Evolutionary conservation across 1,140 invertebrate species (phyloP).

Genomic region (Steinernema khuongi): DNA sequence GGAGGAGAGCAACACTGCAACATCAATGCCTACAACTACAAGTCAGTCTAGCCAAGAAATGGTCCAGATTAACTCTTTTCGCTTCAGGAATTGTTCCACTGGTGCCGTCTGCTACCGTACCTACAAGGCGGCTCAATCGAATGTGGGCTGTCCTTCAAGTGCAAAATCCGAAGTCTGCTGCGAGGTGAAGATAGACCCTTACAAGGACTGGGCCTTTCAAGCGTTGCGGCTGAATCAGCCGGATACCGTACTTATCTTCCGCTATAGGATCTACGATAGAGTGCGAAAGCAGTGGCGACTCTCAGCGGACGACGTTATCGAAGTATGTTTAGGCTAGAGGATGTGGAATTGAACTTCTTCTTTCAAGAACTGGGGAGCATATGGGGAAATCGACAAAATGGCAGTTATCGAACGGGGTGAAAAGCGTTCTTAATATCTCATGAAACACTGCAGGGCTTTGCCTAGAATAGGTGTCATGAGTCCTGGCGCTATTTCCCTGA

Average conservation of each 20-base stretch:
- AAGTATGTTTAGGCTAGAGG: slow-evolving; percentile 14
- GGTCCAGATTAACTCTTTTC: not conserved
- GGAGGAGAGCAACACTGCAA: slow-evolving; percentile 46
- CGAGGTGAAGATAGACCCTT: slow-evolving; percentile 43
- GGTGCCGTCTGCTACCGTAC: slow-evolving; percentile 49
- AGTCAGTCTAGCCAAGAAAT: slow-evolving; percentile 17
- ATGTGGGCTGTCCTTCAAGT: slow-evolving; percentile 36
- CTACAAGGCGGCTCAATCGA: slow-evolving; percentile 39
- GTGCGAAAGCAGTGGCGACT: slow-evolving; percentile 25
- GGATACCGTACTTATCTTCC: slow-evolving; percentile 40
- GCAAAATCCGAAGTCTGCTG: slow-evolving; percentile 46
- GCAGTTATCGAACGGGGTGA: too few species aligned
- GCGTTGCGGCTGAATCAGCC: slow-evolving; percentile 46
- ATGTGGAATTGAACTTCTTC: too few species aligned
- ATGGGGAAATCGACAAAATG: too few species aligned
- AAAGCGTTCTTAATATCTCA: too few species aligned
- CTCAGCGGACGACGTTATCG: slow-evolving; percentile 34
- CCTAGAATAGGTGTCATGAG: too few species aligned
- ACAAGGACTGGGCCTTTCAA: slow-evolving; percentile 48
- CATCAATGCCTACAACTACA: slow-evolving; percentile 48
- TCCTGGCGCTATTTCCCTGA: too few species aligned
- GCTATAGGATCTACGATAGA: slow-evolving; percentile 46
- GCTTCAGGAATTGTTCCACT: slow-evolving; percentile 43
- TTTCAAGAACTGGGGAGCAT: too few species aligned
- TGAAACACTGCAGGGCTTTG: too few species aligned